A percentile compares a stretch with the other conserved stretches of the same genome.
Evolutionary conservation across 2,888 invertebrate genomes (phyloP).

Genomic region (Patella depressa): DNA sequence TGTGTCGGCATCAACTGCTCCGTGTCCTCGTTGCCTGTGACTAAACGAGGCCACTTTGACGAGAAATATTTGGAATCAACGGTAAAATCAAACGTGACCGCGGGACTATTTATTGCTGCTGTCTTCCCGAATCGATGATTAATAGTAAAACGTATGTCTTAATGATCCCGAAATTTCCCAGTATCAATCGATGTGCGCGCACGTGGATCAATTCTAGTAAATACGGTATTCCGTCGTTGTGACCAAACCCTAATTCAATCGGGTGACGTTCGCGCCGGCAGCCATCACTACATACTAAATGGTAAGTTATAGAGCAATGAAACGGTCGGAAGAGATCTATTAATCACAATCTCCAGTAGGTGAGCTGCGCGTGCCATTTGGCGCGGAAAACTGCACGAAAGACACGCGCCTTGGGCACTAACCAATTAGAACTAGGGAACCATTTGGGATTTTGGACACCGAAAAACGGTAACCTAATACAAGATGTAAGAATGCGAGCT

Average conservation of each 20-base stretch:
- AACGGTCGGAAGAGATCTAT: background rate
- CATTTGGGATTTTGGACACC: conserved; percentile 1
- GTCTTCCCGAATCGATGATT: background rate
- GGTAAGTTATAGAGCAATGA: background rate
- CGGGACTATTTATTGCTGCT: background rate
- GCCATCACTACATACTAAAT: background rate
- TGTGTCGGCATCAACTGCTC: too few species aligned
- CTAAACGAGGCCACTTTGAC: too few species aligned
- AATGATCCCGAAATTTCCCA: conserved; percentile 5
- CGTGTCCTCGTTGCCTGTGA: too few species aligned
- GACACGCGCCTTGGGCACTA: background rate
- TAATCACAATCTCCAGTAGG: conserved; percentile 1
- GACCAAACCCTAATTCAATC: conserved; percentile 9
- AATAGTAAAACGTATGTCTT: conserved; percentile 10
- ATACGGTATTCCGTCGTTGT: background rate
- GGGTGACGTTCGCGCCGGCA: conserved; percentile 2
- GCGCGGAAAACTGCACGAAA: conserved; percentile 11
- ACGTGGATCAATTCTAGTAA: background rate
- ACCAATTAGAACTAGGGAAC: conserved; percentile 1
- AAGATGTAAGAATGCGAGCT: conserved; percentile 1
- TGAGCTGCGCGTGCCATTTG: conserved; percentile 3
- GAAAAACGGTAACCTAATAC: background rate
- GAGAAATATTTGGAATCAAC: too few species aligned
- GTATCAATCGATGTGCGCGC: background rate
- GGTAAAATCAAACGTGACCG: background rate